Evolutionary conservation across 2,888 invertebrate genomes (phyloP), one percentile per base, ranked within the genome.

Genomic region (Lacanobia oleracea): DNA sequence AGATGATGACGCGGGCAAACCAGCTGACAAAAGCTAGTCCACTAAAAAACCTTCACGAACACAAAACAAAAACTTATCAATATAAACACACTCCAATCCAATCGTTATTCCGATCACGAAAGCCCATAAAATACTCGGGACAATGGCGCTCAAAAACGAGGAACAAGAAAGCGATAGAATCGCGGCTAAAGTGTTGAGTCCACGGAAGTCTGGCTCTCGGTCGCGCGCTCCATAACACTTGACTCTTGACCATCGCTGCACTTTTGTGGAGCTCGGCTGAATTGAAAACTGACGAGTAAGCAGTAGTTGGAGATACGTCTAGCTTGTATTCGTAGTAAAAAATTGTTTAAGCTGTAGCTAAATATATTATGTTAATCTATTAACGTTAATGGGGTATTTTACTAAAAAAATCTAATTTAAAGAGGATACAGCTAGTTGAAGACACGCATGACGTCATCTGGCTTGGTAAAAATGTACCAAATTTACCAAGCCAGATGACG

Each of bases 161-260:
- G 69, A 81, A 72, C 61, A 86, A 88, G 87, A 86, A 88, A 86
- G 75, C 51, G 53, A 76, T 79, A 67, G 73, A 66, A 67, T 71
- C 72, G 81, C 61, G 60, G 67, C 68, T 86, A 65, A 77, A 91
- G 92, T 88, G 92, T 88, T 87, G 76, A 87, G 86, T 88, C 87
- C 81, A 90, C 93, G 92, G 92, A 92, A 91, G 88, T 72, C 62
- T 62, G 51, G 48, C 73, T 74, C 79, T 81, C 62, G 68, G 72
- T 51, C 86, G 81, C 88, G 87, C 75, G 69, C 76, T 86, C 91
- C 89, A 91, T 90, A 88, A 87, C 87, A 88, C 90, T 91, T 80
- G 54, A 75, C 74, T 69, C 89, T 90, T 80, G 56, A 74, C 74
- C 70, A 66, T 56, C 51, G 18, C 59, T 75, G 81, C 83, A 81